Base-by-base conservation (phyloP, 2,888 invertebrate genomes). In the Cerastis rubricosa region DNA sequence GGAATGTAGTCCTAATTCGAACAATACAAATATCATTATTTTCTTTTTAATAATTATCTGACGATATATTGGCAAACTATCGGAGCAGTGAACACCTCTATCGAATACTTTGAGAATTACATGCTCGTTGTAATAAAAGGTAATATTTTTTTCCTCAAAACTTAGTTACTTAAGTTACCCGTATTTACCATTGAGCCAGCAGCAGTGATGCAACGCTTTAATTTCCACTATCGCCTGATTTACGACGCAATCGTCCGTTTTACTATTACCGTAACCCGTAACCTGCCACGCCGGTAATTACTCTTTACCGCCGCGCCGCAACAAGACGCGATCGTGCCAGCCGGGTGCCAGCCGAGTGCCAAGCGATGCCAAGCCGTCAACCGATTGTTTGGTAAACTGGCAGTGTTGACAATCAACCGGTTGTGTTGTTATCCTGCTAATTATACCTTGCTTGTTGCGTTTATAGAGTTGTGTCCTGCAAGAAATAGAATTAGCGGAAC, bases 221-320 rank as follows among this genome's bases (percentile, higher is more conserved):
- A 61, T 75, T 61, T 73, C 68, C 64, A 67, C 81, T 78, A 75
- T 69, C 78, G 79, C 51, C 57, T 80, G 87, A 88, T 87, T 87
- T 88, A 87, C 79, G 87, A 86, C 51, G 66, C 76, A 74, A 82
- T 82, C 84, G 78, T 64, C 59, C 80, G 71, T 75, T 83, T 85
- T 76, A 83, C 75, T 73, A 63, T 74, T 57, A 40, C 72, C 40
- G 35, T 68, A 43, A 49, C 67, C 49, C 64, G 64, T 64, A 64
- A 64, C 64, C 19, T 35, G 43, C 64, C 54, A 25, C 69, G 47
- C 54, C 40, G 59, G 77, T 88, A 81, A 88, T 79, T 81, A 86
- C 84, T 73, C 67, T 80, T 83, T 78, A 83, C 74, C 59, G 70
- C 64, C 49, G 35, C 35, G 35, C 35, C 35, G 35, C 35, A 80